Percentiles rank a stretch among this genome's conserved stretches.
Conservation (phyloP, 2,888 invertebrate genomes). For the Brachycybe producta region DNA sequence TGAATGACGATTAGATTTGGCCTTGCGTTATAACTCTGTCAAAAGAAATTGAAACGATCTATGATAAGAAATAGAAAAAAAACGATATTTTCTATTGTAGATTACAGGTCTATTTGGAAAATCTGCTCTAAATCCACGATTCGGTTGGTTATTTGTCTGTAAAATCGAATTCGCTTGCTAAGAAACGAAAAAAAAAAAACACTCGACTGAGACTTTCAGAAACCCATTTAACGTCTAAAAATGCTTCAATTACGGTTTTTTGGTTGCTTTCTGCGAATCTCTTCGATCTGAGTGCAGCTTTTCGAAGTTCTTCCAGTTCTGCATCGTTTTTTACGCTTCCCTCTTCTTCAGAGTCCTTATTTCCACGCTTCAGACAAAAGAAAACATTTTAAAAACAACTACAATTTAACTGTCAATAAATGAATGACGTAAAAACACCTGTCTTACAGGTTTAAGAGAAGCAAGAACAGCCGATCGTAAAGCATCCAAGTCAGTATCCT, state of each 20-base stretch:
- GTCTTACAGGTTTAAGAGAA: constrained; percentile 15
- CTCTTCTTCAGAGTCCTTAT: not conserved
- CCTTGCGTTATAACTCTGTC: not conserved
- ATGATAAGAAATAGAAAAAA: not conserved
- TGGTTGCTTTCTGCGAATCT: not conserved
- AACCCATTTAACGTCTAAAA: not conserved
- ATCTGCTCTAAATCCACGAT: not conserved
- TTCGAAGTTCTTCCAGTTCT: constrained; percentile 15
- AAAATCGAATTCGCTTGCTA: not conserved
- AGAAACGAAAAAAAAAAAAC: not conserved
- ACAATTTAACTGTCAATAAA: not conserved
- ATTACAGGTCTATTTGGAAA: not conserved
- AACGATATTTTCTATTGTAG: not conserved
- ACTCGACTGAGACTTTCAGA: not conserved
- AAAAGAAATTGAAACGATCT: not conserved
- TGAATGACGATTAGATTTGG: constrained; percentile 12
- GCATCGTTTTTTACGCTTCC: not conserved
- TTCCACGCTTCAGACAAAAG: not conserved
- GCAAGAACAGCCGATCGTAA: constrained; percentile 16
- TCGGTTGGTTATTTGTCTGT: constrained; percentile 1
- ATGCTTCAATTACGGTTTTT: too few relatives aligned
- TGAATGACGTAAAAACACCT: not conserved
- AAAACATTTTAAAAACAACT: not conserved
- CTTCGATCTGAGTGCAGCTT: constrained; percentile 15
- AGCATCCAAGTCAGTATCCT: constrained; percentile 18